Evolutionary conservation across 92 coral and sea anemone species (phyloP), one percentile per base, ranked within the genome.

Genomic region (Parazoanthus atlanticus): DNA sequence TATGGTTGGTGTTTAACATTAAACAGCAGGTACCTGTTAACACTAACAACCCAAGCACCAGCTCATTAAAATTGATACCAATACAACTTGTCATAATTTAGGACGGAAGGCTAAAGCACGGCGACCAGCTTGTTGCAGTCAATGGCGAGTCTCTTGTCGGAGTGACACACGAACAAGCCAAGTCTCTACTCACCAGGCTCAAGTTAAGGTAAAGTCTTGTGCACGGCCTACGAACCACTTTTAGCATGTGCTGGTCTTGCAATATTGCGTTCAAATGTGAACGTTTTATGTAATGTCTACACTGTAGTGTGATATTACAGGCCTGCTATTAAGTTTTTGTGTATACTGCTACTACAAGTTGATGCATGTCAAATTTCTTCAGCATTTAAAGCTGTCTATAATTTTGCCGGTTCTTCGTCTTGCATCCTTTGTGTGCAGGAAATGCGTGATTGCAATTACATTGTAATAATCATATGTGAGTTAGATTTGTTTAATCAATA

Each of bases 91-190:
- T 61, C 79, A 15, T 33, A 80, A 3, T 40, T 83, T 28, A 92
- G 95, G 94, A 97, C 81, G 92, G 96, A 76, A 87, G 94, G 86
- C 91, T 97, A 12, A 92, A 91, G 30, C 88, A 84, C 82, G 99
- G 96, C 8, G 99, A 97, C 82, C 96, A 96, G 80, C 94, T 97
- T 29, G 95, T 97, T 54, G 91, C 89, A 30, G 93, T 97, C 4
- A 95, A 94, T 93, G 99, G 97, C 19, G 98, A 95, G 74, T 92
- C 99, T 15, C 94, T 95, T n/a, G 94, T 97, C 41, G 96, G 98
- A 58, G 96, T 97, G 3, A 97, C 99, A n/a, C 98, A 95, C 78
- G 99, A 97, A 78, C 98, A 95, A 85, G 99, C 99, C 19, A 97
- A 97, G 93, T 93, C 98, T 69, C 89, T 95, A n/a, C 92, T 97